A percentile compares a stretch with the other conserved stretches of the same genome.
Conservation (phyloP, 2,888 invertebrate species). For the Scaptomyza reducta region DNA sequence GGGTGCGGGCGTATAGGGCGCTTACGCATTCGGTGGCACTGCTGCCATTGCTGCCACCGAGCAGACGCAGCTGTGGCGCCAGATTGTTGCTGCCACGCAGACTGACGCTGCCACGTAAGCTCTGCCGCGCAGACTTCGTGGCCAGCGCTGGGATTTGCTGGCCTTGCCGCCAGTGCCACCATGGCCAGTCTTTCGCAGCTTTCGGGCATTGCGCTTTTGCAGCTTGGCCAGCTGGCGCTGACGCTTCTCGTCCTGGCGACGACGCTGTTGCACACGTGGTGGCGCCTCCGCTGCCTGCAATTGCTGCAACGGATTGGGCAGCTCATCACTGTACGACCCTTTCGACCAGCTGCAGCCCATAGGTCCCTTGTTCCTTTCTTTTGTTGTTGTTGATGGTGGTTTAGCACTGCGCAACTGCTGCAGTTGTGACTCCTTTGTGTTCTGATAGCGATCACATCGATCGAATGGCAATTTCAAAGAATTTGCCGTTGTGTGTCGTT, state of each 20-base stretch:
- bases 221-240: constrained; percentile 74
- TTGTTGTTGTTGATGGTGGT: not conserved
- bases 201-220: constrained; percentile 76
- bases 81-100: constrained; percentile 23
- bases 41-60: constrained; percentile 67
- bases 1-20: constrained; percentile 64
- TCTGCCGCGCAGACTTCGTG: constrained; percentile 15
- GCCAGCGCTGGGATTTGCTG: not conserved
- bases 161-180: not conserved
- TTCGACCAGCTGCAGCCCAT: constrained; percentile 83
- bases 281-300: constrained; percentile 62
- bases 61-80: constrained; percentile 57
- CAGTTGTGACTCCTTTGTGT: constrained; percentile 10
- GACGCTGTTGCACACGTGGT: constrained; percentile 38
- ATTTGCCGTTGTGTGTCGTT: constrained; percentile 9
- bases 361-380: too few relatives aligned
- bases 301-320: constrained; percentile 79
- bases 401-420: constrained; percentile 1
- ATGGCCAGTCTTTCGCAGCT: constrained; percentile 33
- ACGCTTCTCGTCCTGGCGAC: constrained; percentile 75
- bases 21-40: constrained; percentile 59
- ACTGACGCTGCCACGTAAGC: constrained; percentile 8
- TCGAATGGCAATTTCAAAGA: constrained; percentile 33
- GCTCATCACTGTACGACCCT: constrained; percentile 44
- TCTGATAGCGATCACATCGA: constrained; percentile 46